phyloP scores from a whole-genome alignment of 2,797 vertebrate species.

The Dendrocincla tyrannina region DNA sequence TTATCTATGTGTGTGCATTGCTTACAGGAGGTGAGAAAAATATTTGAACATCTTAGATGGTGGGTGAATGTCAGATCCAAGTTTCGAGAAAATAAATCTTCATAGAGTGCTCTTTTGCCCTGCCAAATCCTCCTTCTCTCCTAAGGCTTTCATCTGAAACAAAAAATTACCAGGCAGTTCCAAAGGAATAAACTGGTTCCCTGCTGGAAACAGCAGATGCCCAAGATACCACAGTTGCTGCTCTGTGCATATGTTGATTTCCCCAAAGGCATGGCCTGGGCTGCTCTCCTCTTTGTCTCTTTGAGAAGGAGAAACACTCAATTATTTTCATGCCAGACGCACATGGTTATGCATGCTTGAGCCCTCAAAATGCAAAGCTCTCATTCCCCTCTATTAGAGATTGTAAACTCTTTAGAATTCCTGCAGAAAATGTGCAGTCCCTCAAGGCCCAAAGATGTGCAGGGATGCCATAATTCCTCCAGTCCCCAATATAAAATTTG shows the following conservation, averaged over 20 bases:
- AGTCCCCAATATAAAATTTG: not conserved
- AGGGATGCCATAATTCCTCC: not conserved
- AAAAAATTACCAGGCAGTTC: not conserved
- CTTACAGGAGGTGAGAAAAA: not conserved
- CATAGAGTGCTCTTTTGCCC: not conserved
- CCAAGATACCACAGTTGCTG: not conserved
- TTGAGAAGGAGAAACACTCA: constrained; percentile 11
- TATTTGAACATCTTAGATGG: not conserved
- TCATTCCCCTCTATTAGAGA: not conserved
- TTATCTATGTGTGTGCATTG: not conserved
- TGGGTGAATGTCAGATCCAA: not conserved
- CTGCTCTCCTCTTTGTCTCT: not conserved
- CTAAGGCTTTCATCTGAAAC: not conserved
- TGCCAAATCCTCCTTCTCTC: not conserved
- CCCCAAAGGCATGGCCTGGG: not conserved
- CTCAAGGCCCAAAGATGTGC: not conserved
- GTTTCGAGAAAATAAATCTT: constrained; percentile 9
- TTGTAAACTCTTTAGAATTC: not conserved
- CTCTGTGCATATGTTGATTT: constrained; percentile 38
- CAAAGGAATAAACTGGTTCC: not conserved
- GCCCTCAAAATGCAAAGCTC: not conserved
- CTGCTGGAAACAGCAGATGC: constrained; percentile 18
- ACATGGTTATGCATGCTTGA: not conserved
- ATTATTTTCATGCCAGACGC: not conserved
- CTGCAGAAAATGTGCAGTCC: not conserved